Evolutionary conservation across 2,888 invertebrate species (phyloP).

Genomic region (Apoda limacodes): DNA sequence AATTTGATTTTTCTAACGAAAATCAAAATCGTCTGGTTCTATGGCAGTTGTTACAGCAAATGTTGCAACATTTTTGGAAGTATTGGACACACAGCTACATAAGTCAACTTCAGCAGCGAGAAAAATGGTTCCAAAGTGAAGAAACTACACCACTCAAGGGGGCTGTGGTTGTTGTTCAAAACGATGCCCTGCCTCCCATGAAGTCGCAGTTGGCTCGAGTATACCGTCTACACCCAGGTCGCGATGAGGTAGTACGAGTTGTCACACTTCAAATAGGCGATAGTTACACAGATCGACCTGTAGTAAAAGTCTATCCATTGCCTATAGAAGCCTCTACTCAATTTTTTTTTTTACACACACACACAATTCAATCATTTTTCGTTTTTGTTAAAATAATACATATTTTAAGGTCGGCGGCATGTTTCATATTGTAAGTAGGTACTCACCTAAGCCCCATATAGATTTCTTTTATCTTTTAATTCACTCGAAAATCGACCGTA

Average conservation of each 20-base stretch:
- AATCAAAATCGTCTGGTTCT: too few species aligned
- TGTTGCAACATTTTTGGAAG: constrained; percentile 3
- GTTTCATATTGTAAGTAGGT: too few species aligned
- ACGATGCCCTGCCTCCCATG: constrained; percentile 3
- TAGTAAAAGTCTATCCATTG: constrained; percentile 3
- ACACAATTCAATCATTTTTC: too few species aligned
- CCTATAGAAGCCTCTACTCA: too few species aligned
- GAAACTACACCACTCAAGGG: not conserved
- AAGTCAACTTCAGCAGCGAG: too few species aligned
- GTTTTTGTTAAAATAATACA: too few species aligned
- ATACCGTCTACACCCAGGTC: constrained; percentile 2
- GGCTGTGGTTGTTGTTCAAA: constrained; percentile 1
- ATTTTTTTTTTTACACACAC: too few species aligned
- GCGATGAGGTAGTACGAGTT: constrained; percentile 5
- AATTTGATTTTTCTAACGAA: too few species aligned
- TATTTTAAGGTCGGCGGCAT: too few species aligned
- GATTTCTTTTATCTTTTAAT: too few species aligned
- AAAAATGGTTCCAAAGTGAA: constrained; percentile 2
- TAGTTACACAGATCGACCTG: constrained; percentile 1
- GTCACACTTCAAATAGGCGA: constrained; percentile 2
- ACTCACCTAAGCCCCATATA: too few species aligned
- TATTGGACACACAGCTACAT: constrained; percentile 3
- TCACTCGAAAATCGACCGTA: too few species aligned
- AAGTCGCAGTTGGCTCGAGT: constrained; percentile 5
- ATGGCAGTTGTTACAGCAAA: constrained; percentile 4